These are phyloP conservation scores for Mechanitis mazaeus DNA, from an alignment of 2,888 invertebrate species.

Conservation along the genomic window DNA sequence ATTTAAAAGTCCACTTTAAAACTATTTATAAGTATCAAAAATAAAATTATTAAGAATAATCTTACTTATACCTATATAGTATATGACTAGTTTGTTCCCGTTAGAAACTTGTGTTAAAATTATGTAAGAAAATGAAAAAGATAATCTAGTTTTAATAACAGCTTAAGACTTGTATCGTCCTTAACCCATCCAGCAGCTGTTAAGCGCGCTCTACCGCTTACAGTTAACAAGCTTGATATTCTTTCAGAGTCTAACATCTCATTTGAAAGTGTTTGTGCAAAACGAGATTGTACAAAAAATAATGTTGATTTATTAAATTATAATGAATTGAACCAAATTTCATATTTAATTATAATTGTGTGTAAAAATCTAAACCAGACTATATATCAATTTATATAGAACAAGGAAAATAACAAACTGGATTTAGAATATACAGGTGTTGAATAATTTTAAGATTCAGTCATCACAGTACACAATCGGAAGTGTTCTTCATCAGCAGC, in stretches of 20 bases:
- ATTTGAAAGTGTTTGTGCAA: slow-evolving; percentile 30
- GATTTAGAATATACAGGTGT: background rate
- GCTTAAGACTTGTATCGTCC: slow-evolving; percentile 28
- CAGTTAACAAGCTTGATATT: slow-evolving; percentile 64
- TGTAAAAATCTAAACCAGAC: too few relatives aligned
- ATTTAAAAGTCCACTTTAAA: background rate
- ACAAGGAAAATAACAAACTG: too few relatives aligned
- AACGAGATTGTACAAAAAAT: too few relatives aligned
- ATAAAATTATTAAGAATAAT: too few relatives aligned
- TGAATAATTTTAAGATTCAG: background rate
- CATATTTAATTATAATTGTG: too few relatives aligned
- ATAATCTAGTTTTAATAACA: background rate
- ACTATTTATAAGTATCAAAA: too few relatives aligned
- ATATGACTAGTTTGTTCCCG: too few relatives aligned
- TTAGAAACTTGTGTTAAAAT: background rate
- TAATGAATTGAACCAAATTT: too few relatives aligned
- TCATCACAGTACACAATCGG: background rate
- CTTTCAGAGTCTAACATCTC: slow-evolving; percentile 40
- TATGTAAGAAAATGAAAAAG: background rate
- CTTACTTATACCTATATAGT: too few relatives aligned
- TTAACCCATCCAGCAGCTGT: slow-evolving; percentile 48
- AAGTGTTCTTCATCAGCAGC: background rate
- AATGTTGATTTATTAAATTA: too few relatives aligned
- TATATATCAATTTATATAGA: too few relatives aligned
- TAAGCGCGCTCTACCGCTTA: slow-evolving; percentile 53